These are phyloP conservation scores for Heliconius nattereri DNA, from an alignment of 1,140 invertebrate species.

Conservation along the genomic window DNA sequence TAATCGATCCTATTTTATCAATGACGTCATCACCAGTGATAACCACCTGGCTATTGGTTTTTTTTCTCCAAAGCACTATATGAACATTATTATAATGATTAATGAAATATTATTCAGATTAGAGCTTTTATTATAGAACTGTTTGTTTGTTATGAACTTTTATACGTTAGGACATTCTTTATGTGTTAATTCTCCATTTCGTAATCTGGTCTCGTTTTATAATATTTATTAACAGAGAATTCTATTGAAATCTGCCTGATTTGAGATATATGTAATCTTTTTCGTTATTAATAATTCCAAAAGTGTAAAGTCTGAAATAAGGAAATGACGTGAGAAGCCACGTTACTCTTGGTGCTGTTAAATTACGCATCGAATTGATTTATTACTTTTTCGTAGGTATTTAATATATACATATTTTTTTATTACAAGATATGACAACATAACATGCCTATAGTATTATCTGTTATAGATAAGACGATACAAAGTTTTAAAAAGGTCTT, in stretches of 20 bases:
- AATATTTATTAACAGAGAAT: too few relatives aligned
- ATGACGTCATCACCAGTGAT: slow-evolving; percentile 32
- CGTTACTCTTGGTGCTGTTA: slow-evolving; percentile 49
- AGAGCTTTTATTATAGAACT: neutral
- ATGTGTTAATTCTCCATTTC: too few relatives aligned
- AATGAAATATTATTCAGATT: neutral
- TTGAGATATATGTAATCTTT: neutral
- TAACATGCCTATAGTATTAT: neutral
- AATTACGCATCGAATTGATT: slow-evolving; percentile 41
- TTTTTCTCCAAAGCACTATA: neutral
- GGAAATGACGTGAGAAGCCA: slow-evolving; percentile 49
- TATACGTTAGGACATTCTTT: too few relatives aligned
- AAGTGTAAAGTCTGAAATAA: slow-evolving; percentile 46
- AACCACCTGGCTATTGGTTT: slow-evolving; percentile 27
- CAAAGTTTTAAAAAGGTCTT: neutral
- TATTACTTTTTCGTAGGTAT: neutral
- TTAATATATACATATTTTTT: neutral
- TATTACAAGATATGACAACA: neutral
- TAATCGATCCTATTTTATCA: slow-evolving; percentile 36
- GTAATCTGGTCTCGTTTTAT: too few relatives aligned
- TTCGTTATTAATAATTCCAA: slow-evolving; percentile 39
- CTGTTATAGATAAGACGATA: too few relatives aligned
- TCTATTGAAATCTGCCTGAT: neutral
- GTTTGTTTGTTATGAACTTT: neutral
- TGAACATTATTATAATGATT: neutral